Conservation (phyloP, 2,113 vertebrate species). For the Gnathonemus longibarbis region DNA sequence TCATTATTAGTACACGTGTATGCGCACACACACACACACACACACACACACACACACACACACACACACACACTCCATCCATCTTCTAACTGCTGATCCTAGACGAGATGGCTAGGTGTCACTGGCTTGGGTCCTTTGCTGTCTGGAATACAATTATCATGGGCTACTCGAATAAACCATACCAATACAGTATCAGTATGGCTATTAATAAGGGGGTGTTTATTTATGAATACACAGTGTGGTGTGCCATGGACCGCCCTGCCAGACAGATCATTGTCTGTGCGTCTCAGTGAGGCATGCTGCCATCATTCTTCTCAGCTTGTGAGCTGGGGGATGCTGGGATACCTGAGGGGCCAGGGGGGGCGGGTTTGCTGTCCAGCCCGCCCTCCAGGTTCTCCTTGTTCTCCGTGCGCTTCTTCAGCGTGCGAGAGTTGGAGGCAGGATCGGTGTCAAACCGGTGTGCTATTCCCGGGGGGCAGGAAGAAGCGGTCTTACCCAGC, state of each 20-base stretch:
- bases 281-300: conserved; percentile 44
- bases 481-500: conserved; percentile 71
- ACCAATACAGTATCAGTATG: background rate
- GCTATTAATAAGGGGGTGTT: background rate
- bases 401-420: conserved; percentile 89
- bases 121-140: background rate
- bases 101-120: background rate
- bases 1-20: background rate
- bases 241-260: background rate
- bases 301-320: conserved; percentile 51
- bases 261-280: background rate
- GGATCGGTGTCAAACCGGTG: conserved; percentile 68
- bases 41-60: too few species aligned
- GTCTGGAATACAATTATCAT: background rate
- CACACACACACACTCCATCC: background rate
- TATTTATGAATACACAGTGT: background rate
- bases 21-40: too few species aligned
- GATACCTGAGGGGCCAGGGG: conserved; percentile 59
- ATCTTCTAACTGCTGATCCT: background rate
- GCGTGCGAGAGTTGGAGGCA: conserved; percentile 82
- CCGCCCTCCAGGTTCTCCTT: conserved; percentile 92
- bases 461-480: conserved; percentile 69
- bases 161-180: background rate
- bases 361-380: conserved; percentile 60
- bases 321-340: conserved; percentile 19